Evolutionary conservation across 2,888 invertebrate species (phyloP).

Genomic region (Thalpophila matura): DNA sequence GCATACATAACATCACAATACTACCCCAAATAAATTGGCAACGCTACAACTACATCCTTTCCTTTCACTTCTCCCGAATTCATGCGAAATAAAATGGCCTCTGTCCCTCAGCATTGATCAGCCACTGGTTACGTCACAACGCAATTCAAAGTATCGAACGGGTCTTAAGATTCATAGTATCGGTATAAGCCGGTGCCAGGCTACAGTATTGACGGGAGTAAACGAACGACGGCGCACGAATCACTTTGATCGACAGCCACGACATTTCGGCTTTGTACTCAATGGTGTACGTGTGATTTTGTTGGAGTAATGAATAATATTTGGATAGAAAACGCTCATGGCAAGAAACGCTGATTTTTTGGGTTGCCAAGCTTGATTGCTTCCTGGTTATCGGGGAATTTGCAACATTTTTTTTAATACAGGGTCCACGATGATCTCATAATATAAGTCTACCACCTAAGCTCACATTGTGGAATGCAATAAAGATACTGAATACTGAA

Average conservation of each 20-base stretch:
- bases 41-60: background rate
- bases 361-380: no score
- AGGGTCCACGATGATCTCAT: no score
- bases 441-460: no score
- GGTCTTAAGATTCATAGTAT: constrained; percentile 62
- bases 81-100: constrained; percentile 18
- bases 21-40: background rate
- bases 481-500: no score
- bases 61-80: background rate
- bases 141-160: constrained; percentile 59
- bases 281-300: constrained; percentile 20
- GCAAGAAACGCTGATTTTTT: no score
- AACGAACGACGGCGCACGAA: constrained; percentile 62
- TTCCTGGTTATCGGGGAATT: no score
- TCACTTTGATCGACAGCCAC: constrained; percentile 66
- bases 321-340: background rate
- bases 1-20: no score
- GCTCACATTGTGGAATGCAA: no score
- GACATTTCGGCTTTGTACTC: constrained; percentile 27
- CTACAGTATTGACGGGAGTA: constrained; percentile 65
- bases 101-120: constrained; percentile 35
- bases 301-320: background rate
- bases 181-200: constrained; percentile 74
- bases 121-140: constrained; percentile 56
- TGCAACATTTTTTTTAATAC: no score